Conservation (phyloP, 2,797 vertebrate species). For the Eulemur mongoz region DNA sequence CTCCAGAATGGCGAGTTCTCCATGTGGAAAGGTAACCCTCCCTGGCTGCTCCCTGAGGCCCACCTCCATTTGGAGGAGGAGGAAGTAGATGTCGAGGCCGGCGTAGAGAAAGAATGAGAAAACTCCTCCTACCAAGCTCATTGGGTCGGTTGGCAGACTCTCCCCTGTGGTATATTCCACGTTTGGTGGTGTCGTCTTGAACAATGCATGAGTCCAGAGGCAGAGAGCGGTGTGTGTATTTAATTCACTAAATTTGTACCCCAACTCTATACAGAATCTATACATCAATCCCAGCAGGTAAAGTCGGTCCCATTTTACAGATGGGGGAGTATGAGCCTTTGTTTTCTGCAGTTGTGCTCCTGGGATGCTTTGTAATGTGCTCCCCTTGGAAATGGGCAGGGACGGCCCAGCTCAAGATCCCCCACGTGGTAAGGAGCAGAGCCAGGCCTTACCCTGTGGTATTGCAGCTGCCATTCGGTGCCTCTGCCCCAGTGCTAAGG, state of each 20-base stretch:
- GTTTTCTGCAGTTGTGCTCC: background rate
- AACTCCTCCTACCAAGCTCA: background rate
- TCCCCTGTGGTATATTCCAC: rapidly evolving
- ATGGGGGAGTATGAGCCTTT: background rate
- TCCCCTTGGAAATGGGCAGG: background rate
- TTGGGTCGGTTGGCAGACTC: background rate
- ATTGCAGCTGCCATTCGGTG: background rate
- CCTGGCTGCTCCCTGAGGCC: background rate
- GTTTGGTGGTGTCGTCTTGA: background rate
- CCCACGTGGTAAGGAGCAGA: background rate
- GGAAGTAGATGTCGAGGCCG: background rate
- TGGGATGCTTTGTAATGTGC: background rate
- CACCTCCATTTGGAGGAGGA: background rate
- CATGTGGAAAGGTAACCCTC: conserved; percentile 87
- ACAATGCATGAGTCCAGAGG: background rate
- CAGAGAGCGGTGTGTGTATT: background rate
- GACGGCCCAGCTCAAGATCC: background rate
- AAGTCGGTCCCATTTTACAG: background rate
- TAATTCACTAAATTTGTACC: background rate
- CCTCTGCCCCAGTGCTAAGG: background rate
- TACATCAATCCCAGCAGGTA: background rate
- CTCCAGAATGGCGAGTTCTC: conserved; percentile 82
- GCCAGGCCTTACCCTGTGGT: background rate
- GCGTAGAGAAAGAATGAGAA: background rate
- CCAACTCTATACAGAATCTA: background rate